phyloP scores from a whole-genome alignment of 2,113 vertebrate genomes.

The Forbesichthys papilliferus region DNA sequence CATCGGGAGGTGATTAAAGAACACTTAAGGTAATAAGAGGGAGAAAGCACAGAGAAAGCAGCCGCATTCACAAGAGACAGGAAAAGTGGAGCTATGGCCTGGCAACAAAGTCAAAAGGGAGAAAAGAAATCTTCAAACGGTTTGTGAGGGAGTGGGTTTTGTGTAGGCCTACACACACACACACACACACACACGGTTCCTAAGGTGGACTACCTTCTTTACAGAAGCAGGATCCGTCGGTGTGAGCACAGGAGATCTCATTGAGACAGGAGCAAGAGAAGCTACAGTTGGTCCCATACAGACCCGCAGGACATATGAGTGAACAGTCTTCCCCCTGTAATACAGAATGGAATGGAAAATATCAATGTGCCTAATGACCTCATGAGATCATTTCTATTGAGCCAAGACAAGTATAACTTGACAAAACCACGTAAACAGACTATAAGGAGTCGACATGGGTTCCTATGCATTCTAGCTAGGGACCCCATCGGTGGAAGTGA shows the following conservation, averaged over 20 bases:
- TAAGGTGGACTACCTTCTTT: conserved; percentile 79
- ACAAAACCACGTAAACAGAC: too few species aligned
- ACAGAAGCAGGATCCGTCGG: conserved; percentile 87
- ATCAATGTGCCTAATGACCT: neutral
- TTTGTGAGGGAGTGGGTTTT: neutral
- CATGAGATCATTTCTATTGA: too few species aligned
- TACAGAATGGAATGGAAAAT: neutral
- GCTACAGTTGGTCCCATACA: conserved; percentile 85
- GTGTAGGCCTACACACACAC: neutral
- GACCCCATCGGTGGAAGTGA: too few species aligned
- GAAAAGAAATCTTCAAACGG: neutral
- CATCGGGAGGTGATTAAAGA: too few species aligned
- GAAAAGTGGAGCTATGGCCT: neutral
- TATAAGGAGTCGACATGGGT: too few species aligned
- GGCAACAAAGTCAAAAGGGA: neutral
- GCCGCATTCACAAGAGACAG: neutral
- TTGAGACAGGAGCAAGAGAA: conserved; percentile 83
- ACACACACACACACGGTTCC: neutral
- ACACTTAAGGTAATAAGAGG: neutral
- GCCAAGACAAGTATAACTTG: too few species aligned
- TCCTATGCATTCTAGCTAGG: too few species aligned
- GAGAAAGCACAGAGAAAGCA: neutral
- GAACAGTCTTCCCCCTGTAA: conserved; percentile 87
- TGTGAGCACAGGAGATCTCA: conserved; percentile 77
- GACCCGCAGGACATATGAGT: conserved; percentile 76